Conservation (phyloP, 2,888 invertebrate species). For the Perizoma flavofasciatum region DNA sequence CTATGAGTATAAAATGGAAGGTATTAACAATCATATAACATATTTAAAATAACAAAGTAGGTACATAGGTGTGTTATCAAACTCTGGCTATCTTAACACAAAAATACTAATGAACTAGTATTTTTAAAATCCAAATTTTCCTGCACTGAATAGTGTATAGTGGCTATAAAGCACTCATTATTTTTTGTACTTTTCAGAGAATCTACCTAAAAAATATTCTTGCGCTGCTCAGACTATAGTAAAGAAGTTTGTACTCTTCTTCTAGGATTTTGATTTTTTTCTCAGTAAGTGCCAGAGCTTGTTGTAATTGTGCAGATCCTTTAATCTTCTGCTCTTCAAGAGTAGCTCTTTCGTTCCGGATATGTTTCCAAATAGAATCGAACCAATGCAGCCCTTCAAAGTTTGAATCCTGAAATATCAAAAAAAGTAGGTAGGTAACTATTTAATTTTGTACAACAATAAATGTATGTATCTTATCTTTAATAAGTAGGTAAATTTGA, state of each 20-base stretch:
- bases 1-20: too few species aligned
- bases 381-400: conserved; percentile 98
- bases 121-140: too few species aligned
- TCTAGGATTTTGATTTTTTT: conserved; percentile 89
- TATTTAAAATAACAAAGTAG: too few species aligned
- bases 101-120: too few species aligned
- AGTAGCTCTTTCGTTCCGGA: conserved; percentile 84
- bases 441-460: too few species aligned
- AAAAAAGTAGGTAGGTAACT: background rate
- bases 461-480: too few species aligned
- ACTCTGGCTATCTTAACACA: too few species aligned
- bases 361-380: conserved; percentile 91
- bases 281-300: conserved; percentile 94
- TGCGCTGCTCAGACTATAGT: conserved; percentile 96
- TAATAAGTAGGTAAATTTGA: too few species aligned
- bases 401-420: conserved; percentile 83
- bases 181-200: conserved; percentile 8
- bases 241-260: conserved; percentile 95
- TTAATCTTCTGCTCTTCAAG: conserved; percentile 86
- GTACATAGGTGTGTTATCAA: too few species aligned
- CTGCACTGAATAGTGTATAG: too few species aligned
- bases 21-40: too few species aligned
- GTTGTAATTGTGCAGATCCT: conserved; percentile 95
- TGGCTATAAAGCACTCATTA: conserved; percentile 8
- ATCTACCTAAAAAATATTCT: conserved; percentile 93